These are phyloP conservation scores for Etheostoma perlongum DNA, from an alignment of 2,797 vertebrate species.

Conservation along the genomic window DNA sequence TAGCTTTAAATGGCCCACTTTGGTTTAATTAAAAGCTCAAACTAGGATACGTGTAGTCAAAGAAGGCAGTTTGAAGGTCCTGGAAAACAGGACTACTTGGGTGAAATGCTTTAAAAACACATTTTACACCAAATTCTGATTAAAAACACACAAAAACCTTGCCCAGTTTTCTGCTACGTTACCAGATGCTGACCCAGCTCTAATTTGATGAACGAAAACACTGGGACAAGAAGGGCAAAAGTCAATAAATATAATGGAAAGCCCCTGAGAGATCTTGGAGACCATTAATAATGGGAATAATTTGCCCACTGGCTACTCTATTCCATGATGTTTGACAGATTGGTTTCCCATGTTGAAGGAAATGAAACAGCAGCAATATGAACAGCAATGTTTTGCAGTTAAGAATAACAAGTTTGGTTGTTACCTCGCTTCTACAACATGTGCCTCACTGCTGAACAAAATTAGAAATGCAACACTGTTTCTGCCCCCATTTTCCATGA, in stretches of 20 bases:
- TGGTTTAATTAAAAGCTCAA: no score
- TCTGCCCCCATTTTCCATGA: no score
- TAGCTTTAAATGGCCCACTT: no score
- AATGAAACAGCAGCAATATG: conserved; percentile 45
- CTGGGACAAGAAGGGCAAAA: conserved; percentile 57
- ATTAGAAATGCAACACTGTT: no score
- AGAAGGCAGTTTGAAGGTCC: no score
- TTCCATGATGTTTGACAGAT: conserved; percentile 66
- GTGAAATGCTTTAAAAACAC: no score
- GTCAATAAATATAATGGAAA: conserved; percentile 82
- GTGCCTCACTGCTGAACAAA: background rate
- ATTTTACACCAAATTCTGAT: no score
- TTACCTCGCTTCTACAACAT: conserved; percentile 5
- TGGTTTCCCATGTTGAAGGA: conserved; percentile 49
- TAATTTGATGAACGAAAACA: conserved; percentile 57
- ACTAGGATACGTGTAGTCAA: no score
- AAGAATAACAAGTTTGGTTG: conserved; percentile 18
- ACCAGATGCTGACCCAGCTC: conserved; percentile 50
- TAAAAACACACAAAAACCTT: conserved; percentile 9
- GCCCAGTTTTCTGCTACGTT: conserved; percentile 11
- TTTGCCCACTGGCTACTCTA: conserved; percentile 62
- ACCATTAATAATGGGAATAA: conserved; percentile 79
- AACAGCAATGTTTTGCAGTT: conserved; percentile 34
- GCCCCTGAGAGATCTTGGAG: conserved; percentile 63
- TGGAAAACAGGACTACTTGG: no score